phyloP scores from a whole-genome alignment of 2,888 invertebrate species.

The Meganola albula region DNA sequence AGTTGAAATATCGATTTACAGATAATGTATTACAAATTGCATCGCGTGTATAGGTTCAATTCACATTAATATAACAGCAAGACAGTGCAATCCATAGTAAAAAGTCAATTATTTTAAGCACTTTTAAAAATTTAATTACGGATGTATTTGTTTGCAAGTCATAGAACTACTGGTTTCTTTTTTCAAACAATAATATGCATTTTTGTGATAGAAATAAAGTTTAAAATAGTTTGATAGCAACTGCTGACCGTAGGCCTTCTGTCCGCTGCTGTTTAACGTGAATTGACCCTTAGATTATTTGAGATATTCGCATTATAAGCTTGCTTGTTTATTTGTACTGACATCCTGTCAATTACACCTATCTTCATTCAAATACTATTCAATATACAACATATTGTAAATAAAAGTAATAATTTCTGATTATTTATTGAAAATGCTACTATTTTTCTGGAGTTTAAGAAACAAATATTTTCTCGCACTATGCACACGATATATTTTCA shows the following conservation, averaged over 20 bases:
- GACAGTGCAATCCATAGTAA: no score
- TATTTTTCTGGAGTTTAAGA: conserved; percentile 68
- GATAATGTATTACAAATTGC: conserved; percentile 26
- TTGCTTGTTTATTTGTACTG: conserved; percentile 31
- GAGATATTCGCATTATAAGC: conserved; percentile 28
- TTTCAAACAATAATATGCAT: no score
- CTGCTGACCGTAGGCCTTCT: no score
- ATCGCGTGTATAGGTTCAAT: no score
- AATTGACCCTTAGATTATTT: conserved; percentile 34
- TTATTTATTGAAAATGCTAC: conserved; percentile 62
- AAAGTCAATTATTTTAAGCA: no score
- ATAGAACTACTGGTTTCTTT: no score
- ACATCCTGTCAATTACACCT: conserved; percentile 49
- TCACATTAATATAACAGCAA: no score
- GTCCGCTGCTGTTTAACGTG: no score
- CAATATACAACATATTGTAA: conserved; percentile 66
- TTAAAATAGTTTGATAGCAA: no score
- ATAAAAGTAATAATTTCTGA: conserved; percentile 68
- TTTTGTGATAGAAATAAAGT: no score
- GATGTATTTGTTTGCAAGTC: no score
- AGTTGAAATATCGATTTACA: conserved; percentile 18
- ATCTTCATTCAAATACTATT: conserved; percentile 53
- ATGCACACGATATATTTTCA: conserved; percentile 68
- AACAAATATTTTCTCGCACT: conserved; percentile 64
- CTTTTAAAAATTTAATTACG: no score